Conservation (phyloP, 2,797 vertebrate genomes). For the Stomatorhinus walkeri region DNA sequence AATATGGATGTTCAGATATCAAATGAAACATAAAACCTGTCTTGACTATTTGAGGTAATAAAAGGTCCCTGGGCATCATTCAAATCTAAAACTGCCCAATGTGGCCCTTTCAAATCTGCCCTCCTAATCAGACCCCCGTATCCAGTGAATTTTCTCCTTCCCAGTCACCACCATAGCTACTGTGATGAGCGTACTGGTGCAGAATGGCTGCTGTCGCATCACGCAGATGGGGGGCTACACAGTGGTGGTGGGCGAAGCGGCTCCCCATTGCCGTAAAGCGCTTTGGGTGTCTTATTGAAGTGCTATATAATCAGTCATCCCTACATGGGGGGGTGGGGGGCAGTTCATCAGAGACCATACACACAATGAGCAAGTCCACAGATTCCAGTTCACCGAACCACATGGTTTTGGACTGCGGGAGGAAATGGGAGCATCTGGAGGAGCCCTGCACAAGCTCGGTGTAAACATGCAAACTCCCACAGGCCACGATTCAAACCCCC, state of each 20-base stretch:
- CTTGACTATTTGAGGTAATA: background rate
- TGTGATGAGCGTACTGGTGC: background rate
- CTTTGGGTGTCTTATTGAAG: background rate
- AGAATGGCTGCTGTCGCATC: background rate
- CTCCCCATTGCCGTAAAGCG: background rate
- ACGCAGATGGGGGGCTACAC: background rate
- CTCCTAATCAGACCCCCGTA: background rate
- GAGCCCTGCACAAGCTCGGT: background rate
- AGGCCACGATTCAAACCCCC: background rate
- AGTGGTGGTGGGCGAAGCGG: background rate
- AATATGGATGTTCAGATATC: background rate
- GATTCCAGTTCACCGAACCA: background rate
- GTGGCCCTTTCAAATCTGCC: background rate
- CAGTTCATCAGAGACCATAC: background rate
- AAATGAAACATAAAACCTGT: background rate
- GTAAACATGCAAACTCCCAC: background rate
- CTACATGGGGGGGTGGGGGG: background rate
- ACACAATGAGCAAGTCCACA: background rate
- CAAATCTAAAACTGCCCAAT: background rate
- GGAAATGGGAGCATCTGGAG: background rate
- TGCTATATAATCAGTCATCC: background rate
- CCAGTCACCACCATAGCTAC: background rate
- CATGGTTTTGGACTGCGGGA: background rate
- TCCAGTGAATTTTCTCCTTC: background rate
- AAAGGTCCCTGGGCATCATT: background rate